These are phyloP conservation scores for Caenorhabditis sp. DNA, from an alignment of 2,888 invertebrate species.

Conservation along the genomic window DNA sequence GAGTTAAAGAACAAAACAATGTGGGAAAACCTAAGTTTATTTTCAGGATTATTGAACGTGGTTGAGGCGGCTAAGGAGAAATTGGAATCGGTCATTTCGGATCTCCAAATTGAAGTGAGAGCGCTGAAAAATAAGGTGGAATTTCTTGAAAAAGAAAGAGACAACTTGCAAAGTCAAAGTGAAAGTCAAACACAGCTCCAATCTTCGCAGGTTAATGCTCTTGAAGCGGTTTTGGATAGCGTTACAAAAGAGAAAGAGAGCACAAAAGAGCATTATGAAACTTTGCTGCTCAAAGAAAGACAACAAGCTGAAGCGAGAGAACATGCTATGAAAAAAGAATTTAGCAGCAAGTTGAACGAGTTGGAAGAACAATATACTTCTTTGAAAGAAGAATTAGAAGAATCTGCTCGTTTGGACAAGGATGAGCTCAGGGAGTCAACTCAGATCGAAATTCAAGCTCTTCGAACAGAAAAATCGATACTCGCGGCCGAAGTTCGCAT, in stretches of 20 bases:
- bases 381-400: constrained; percentile 64
- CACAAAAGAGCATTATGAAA: constrained; percentile 67
- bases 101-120: constrained; percentile 68
- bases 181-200: constrained; percentile 70
- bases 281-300: constrained; percentile 59
- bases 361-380: constrained; percentile 69
- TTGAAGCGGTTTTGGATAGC: constrained; percentile 70
- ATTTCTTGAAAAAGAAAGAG: constrained; percentile 69
- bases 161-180: constrained; percentile 69
- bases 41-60: constrained; percentile 54
- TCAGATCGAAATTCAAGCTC: constrained; percentile 59
- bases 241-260: constrained; percentile 70
- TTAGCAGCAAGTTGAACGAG: constrained; percentile 67
- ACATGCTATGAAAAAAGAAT: constrained; percentile 66
- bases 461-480: constrained; percentile 54
- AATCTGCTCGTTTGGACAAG: constrained; percentile 52
- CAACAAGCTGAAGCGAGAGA: constrained; percentile 68
- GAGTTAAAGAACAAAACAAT: constrained; percentile 9
- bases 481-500: constrained; percentile 57
- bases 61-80: constrained; percentile 65
- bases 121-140: constrained; percentile 67
- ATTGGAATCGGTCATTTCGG: constrained; percentile 62
- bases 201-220: constrained; percentile 68
- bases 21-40: no score
- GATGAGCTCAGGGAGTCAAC: constrained; percentile 58